Evolutionary conservation across 2,888 invertebrate genomes (phyloP), one percentile per base, ranked within the genome.

Genomic region (Oxytorus armatus): DNA sequence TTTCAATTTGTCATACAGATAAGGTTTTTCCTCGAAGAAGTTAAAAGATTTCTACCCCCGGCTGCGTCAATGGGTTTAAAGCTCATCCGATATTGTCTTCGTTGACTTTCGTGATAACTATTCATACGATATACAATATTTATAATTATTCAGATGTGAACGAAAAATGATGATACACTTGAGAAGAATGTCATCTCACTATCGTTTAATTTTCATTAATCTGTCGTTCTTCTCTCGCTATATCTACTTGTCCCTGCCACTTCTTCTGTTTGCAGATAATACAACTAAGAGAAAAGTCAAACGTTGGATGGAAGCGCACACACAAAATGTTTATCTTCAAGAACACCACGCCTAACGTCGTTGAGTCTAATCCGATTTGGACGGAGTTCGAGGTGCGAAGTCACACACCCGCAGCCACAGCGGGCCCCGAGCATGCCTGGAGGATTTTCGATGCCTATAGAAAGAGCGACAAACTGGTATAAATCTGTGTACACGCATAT

Each of bases 391-490:
- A 97, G 86, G 95, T 98, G 83, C 97, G 97, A 68, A 96, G 96
- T 88, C 96, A 96, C 90, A 95, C 95, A 88, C 96, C 96, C 89
- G 95, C 95, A 77, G 96, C 96, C 1, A 92, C 91, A 1, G 96
- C 96, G 65, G 98, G 98, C 0, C 98, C 98, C 0, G 98, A 98
- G 87, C 94, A 97, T 84, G 95, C 97, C 57, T 98, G 98, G 98
- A 96, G 96, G 89, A 96, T 98, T 82, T 96, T 97, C 91, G 98
- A 98, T 86, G 98, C 97, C 0, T 95, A 95, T 89, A 93, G 97
- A 86, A 97, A 97, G 92, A 95, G 95, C 83, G 98, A 98, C 89
- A 96, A 96, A 86, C 96, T 96, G 96, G 98, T 98, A 92, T 94
- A n/a, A n/a, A n/a, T n/a, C n/a, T n/a, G n/a, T n/a, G n/a, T n/a